Base-by-base conservation (phyloP, 1,140 invertebrate species). In the Eciton burchellii region DNA sequence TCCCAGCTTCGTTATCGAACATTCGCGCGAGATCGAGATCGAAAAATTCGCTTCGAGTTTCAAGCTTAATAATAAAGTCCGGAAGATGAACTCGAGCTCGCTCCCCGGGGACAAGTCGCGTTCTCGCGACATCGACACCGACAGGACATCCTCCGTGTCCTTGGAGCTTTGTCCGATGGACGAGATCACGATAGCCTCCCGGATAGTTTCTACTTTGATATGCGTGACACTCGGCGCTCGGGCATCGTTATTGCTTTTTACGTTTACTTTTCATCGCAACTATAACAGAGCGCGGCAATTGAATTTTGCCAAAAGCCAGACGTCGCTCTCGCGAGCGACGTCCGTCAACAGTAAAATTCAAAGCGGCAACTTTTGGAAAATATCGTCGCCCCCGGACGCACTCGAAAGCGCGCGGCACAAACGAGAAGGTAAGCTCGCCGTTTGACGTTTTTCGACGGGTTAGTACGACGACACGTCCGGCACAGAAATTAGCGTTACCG, bases 401-500 rank as follows among this genome's bases (percentile, higher is more conserved):
- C 74, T 79, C 63, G 71, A 68, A 65, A 68, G 52, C 60, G 43
- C 29, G 70, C 62, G 68, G 19, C 66, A 70, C 74, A 79, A 79
- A 81, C 66, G 68, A 73, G 77, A 73, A 73, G 35, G 77, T 73
- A 73, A 81, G 77, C 77, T 73, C 77, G 74, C 74, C 74, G 26
- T 71, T 65, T 76, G 68, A 73, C 81, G 65, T 86, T 88, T 89
- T 89, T 89, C 81, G 86, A 81, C 73, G 81, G 59, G 70, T 72
- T 72, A 73, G 81, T 63, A 56, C 68, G 74, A 66, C 82, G 74
- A 66, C 82, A 85, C 81, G 82, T 86, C 62, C 83, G 72, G 72
- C 83, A 89, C 86, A 90, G 89, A 92, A 91, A 92, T 91, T 92
- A 91, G 89, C 90, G 90, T 86, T 89, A 88, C 89, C 86, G 85